Base-by-base conservation (phyloP, 2,113 vertebrate genomes). In the Austrofundulus limnaeus region DNA sequence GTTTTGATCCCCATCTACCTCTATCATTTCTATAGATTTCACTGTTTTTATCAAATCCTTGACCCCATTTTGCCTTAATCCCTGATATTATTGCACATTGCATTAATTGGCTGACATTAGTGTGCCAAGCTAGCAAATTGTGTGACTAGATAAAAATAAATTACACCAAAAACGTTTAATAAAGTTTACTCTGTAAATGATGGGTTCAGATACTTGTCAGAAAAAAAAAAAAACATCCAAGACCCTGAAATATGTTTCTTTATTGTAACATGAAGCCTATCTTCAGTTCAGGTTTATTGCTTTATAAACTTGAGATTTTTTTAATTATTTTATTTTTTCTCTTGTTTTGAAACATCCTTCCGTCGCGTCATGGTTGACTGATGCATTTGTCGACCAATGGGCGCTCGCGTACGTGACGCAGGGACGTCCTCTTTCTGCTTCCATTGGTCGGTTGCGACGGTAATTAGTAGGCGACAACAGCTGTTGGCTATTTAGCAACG, bases 1-100 rank as follows among this genome's bases (percentile, higher is more conserved):
- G 61, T 81, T 65, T 72, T 63, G 41, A 81, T 84, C 74, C 80
- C 69, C 74, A 79, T 80, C 86, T 90, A 90, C 88, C 85, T 90
- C 86, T 81, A 62, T 10, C 10, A 70, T 81, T 66, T 83, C 68
- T 60, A 37, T 66, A 75, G 59, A 70, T 82, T 72, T 70, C 75
- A 62, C 64, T 77, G 73, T n/a, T 78, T 38, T 78, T 51, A 72
- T 71, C 55, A 23, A 25, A 78, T 80, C 41, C 49, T 61, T 77
- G 37, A 67, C 66, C 34, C 42, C 43, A 56, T 60, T 74, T 82
- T 77, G 78, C 86, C 82, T 85, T 88, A 82, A 83, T 72, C 77
- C 61, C 54, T 82, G 63, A 56, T 76, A 59, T 70, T 62, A 60
- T 49, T 73, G 70, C 61, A 34, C 43, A 11, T 70, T 71, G 60